Evolutionary conservation across 2,888 invertebrate genomes (phyloP), one percentile per base, ranked within the genome.

Genomic region (Lasiommata megera): DNA sequence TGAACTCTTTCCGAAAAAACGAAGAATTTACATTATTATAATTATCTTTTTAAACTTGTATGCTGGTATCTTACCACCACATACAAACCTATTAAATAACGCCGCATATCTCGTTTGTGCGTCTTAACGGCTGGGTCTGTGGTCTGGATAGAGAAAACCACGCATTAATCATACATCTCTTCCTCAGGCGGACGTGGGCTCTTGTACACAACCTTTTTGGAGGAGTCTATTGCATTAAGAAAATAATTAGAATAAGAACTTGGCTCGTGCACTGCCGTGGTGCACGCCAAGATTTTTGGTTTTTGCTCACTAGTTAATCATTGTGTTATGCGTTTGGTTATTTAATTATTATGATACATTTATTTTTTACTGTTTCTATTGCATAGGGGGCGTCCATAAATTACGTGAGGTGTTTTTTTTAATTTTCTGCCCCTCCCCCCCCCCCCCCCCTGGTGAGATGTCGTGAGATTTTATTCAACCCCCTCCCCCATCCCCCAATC

Each of bases 11-110:
- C 16, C 44, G 16, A 43, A n/a, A n/a, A n/a, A 18, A 43, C 44
- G 53, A 48, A 50, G 2, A 17, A 3, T 40, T 17, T 16, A 38
- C 8, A 38, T 16, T 38, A 38, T 1, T 18, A 11, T 14, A 8
- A 16, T 40, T 23, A 29, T 36, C 46, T 58, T 29, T 56, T 52
- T 41, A 29, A 56, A 67, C 69, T 84, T 89, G 89, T 89, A 89
- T 89, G 88, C 84, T 87, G 88, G 88, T 74, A 73, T 88, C 89
- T 89, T 89, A 90, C 89, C 88, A 88, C 88, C 89, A 90, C 89
- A 90, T 90, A 90, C 89, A 89, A 89, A 90, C 89, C 89, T 89
- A 89, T 84, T 66, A 63, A 69, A 67, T 60, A 61, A 69, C 66
- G 76, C 72, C 73, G 79, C 77, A 74, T 72, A 67, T 66, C 68